Evolutionary conservation across 2,888 invertebrate genomes (phyloP).

Genomic region (Bellardia pandia): DNA sequence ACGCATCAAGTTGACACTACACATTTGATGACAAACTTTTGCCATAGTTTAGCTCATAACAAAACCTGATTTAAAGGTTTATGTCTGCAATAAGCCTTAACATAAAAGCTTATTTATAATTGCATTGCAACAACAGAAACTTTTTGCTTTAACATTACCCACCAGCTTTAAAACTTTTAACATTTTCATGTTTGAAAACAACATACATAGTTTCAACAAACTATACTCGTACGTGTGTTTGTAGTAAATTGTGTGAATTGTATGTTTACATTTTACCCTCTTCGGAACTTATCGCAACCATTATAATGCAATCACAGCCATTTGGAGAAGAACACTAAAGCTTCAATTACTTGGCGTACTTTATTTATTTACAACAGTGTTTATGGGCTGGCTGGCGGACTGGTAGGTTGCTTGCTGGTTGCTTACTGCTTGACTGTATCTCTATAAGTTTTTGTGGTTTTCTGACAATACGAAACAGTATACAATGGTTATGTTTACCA

Average conservation of each 20-base stretch:
- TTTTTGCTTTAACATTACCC: not conserved
- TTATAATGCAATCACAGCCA: constrained; percentile 64
- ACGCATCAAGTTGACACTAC: too few species aligned
- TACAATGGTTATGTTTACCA: constrained; percentile 44
- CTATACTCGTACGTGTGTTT: not conserved
- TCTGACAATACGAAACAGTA: constrained; percentile 56
- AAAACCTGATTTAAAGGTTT: not conserved
- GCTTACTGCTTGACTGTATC: constrained; percentile 31
- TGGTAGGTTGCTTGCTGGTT: constrained; percentile 1
- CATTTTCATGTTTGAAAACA: not conserved
- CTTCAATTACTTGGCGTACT: constrained; percentile 67
- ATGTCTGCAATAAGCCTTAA: not conserved
- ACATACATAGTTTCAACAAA: not conserved
- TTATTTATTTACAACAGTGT: constrained; percentile 30
- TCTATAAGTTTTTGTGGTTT: constrained; percentile 64
- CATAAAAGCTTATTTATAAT: not conserved
- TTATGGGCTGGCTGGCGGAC: constrained; percentile 27
- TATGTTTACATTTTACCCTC: constrained; percentile 13
- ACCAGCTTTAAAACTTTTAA: not conserved
- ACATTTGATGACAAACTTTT: not conserved
- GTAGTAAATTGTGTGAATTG: not conserved
- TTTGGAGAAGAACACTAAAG: constrained; percentile 57
- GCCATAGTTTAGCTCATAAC: not conserved
- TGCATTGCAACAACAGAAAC: not conserved
- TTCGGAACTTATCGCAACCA: constrained; percentile 1